Conservation (phyloP, 1,140 invertebrate species). For the Aethina tumida region DNA sequence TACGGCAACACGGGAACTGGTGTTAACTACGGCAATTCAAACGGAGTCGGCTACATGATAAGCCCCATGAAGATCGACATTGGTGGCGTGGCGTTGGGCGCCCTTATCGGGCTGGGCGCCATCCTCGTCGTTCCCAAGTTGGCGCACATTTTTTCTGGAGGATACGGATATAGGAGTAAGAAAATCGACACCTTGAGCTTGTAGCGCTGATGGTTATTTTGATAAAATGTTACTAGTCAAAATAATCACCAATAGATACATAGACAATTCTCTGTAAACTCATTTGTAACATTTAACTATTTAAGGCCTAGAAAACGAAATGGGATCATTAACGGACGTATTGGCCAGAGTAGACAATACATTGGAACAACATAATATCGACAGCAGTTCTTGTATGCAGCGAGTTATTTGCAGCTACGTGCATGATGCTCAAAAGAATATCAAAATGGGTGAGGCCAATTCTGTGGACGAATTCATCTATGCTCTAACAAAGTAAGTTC, state of each 20-base stretch:
- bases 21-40: constrained; percentile 34
- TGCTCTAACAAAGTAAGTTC: constrained; percentile 49
- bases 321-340: constrained; percentile 50
- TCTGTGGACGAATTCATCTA: constrained; percentile 56
- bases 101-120: constrained; percentile 66
- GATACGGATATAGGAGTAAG: constrained; percentile 54
- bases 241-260: no score
- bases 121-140: constrained; percentile 69
- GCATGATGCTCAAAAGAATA: constrained; percentile 53
- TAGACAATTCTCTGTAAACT: no score
- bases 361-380: constrained; percentile 61
- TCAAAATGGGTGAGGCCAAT: constrained; percentile 47
- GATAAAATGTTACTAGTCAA: no score
- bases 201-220: no score
- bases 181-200: no score
- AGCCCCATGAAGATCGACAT: constrained; percentile 67
- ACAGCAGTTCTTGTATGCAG: constrained; percentile 68
- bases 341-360: constrained; percentile 62
- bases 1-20: constrained; percentile 25
- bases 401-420: constrained; percentile 66
- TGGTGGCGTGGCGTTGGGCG: constrained; percentile 67
- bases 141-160: constrained; percentile 56
- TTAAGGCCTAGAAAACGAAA: constrained; percentile 51
- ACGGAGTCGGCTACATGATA: constrained; percentile 39
- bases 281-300: constrained; percentile 7